Evolutionary conservation across 2,113 vertebrate species (phyloP).

Genomic region (Lamprologus sp.): DNA sequence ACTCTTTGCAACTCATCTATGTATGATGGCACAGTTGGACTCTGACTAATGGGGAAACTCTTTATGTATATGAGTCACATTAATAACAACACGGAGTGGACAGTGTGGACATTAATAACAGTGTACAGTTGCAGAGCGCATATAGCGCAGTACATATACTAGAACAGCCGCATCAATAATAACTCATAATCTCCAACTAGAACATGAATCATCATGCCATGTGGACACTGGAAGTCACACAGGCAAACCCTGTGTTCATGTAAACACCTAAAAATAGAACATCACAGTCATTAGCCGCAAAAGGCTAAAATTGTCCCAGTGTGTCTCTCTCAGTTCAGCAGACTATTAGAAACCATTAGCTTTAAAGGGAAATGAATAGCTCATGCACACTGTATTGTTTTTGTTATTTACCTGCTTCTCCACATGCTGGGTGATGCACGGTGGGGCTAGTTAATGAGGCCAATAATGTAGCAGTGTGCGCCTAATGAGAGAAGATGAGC

Average conservation of each 20-base stretch:
- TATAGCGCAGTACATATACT: slow-evolving; percentile 4
- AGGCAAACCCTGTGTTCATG: not conserved
- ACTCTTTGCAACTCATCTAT: slow-evolving; percentile 1
- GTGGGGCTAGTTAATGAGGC: slow-evolving; percentile 49
- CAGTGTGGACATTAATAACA: slow-evolving; percentile 59
- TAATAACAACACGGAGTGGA: slow-evolving; percentile 65
- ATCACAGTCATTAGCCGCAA: not conserved
- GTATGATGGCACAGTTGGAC: slow-evolving; percentile 19
- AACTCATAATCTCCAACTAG: slow-evolving; percentile 36
- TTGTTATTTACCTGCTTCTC: slow-evolving; percentile 9
- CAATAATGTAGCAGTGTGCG: slow-evolving; percentile 51
- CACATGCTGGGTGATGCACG: slow-evolving; percentile 40
- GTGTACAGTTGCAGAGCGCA: slow-evolving; percentile 20
- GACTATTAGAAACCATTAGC: slow-evolving; percentile 11
- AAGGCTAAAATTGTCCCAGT: not conserved
- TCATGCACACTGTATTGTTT: not conserved
- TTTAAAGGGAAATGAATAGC: not conserved
- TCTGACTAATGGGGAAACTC: slow-evolving; percentile 70
- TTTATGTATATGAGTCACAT: slow-evolving; percentile 68
- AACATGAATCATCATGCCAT: slow-evolving; percentile 43
- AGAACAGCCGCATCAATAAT: slow-evolving; percentile 49
- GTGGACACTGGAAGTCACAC: not conserved
- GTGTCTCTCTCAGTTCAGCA: not conserved
- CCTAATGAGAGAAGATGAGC: slow-evolving; percentile 52
- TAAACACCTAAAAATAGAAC: slow-evolving; percentile 11